Evolutionary conservation across 2,797 vertebrate genomes (phyloP).

Genomic region (Streptopelia turtur): DNA sequence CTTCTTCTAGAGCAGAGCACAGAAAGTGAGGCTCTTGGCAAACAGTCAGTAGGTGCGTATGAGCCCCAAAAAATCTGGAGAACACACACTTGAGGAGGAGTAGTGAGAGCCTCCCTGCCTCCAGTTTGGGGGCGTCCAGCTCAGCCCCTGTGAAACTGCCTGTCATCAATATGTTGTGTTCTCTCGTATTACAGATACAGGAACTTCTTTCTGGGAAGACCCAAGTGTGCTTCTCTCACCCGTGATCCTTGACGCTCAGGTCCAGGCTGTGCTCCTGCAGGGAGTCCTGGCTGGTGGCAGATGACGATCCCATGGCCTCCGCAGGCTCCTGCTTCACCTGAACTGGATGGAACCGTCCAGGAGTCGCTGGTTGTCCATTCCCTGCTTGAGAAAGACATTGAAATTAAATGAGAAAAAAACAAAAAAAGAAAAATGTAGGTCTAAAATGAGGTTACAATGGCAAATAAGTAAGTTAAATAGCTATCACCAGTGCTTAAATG

Average conservation of each 20-base stretch:
- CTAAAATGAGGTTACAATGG: background rate
- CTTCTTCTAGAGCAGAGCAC: background rate
- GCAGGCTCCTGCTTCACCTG: constrained; percentile 89
- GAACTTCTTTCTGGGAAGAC: background rate
- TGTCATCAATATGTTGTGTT: background rate
- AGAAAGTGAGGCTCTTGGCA: background rate
- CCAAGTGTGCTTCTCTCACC: constrained; percentile 77
- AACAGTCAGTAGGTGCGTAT: background rate
- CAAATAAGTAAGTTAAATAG: background rate
- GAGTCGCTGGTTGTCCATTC: constrained; percentile 84
- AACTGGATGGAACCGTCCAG: constrained; percentile 85
- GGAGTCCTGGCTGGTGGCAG: constrained; percentile 81
- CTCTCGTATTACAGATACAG: background rate
- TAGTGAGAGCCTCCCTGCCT: background rate
- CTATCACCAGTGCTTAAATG: background rate
- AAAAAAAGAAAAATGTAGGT: background rate
- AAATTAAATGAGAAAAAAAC: background rate
- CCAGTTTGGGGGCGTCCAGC: background rate
- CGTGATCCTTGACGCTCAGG: constrained; percentile 93
- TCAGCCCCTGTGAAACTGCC: background rate
- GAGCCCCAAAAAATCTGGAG: background rate
- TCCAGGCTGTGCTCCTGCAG: constrained; percentile 94
- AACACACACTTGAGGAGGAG: background rate
- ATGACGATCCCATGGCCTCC: constrained; percentile 71
- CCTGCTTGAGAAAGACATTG: constrained; percentile 78